These are phyloP conservation scores for Telmatochromis sp. DNA, from an alignment of 2,113 vertebrate species.

Conservation along the genomic window DNA sequence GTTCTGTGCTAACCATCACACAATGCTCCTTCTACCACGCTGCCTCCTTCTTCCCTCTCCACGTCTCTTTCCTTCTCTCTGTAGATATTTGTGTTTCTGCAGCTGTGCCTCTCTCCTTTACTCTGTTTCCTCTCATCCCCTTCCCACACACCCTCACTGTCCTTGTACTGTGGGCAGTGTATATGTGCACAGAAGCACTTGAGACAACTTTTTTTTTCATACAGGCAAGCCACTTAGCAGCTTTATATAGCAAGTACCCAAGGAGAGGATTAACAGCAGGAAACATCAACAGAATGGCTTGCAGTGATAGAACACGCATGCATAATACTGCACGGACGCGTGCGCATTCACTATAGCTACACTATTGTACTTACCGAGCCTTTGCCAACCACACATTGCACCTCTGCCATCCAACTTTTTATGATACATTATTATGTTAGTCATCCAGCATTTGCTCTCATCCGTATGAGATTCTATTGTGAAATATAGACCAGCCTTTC, in stretches of 20 bases:
- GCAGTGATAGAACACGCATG: conserved; percentile 4
- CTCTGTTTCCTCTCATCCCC: conserved; percentile 45
- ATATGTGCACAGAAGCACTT: conserved; percentile 50
- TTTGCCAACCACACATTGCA: not conserved
- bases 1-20: conserved; percentile 30
- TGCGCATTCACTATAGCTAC: not conserved
- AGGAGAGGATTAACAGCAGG: conserved; percentile 65
- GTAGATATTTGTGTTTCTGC: conserved; percentile 46
- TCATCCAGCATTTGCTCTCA: conserved; percentile 25
- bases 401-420: conserved; percentile 18
- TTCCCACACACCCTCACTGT: conserved; percentile 45
- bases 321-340: not conserved
- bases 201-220: conserved; percentile 55
- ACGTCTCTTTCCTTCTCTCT: conserved; percentile 17
- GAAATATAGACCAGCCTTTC: conserved; percentile 19
- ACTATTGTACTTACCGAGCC: not conserved
- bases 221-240: conserved; percentile 64
- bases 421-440: conserved; percentile 29
- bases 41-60: conserved; percentile 10
- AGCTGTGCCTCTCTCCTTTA: conserved; percentile 28
- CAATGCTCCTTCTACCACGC: conserved; percentile 8
- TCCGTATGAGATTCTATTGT: conserved; percentile 11
- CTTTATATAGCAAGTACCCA: conserved; percentile 68
- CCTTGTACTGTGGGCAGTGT: conserved; percentile 52
- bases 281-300: conserved; percentile 50